Evolutionary conservation across 2,797 vertebrate genomes (phyloP).

Genomic region (Bradypodion pumilum): DNA sequence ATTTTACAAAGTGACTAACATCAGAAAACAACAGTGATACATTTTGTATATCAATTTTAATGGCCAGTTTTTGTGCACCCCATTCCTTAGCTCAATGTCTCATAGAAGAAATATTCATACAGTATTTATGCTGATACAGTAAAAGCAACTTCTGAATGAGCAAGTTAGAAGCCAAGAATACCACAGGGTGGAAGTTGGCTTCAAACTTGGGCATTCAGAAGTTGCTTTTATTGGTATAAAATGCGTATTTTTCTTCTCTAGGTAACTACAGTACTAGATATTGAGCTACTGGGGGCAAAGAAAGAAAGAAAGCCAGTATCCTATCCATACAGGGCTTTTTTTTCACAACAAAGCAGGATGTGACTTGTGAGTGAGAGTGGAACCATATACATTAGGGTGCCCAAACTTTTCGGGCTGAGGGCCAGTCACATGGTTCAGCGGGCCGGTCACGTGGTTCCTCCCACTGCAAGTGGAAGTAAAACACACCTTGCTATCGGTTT

Average conservation of each 20-base stretch:
- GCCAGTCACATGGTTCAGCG: no score
- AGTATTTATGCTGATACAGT: not conserved
- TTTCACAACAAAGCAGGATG: not conserved
- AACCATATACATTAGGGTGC: no score
- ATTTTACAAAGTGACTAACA: constrained; percentile 19
- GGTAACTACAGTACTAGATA: no score
- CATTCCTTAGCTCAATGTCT: not conserved
- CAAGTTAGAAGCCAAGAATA: constrained; percentile 1
- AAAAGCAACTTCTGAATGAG: not conserved
- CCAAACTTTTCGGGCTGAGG: no score
- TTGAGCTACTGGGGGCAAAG: not conserved
- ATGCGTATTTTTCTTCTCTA: no score
- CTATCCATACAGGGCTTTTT: not conserved
- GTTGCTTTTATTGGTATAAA: no score
- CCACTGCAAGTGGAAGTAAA: no score
- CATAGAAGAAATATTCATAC: not conserved
- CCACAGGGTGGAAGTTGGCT: no score
- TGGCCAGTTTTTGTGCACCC: constrained; percentile 35
- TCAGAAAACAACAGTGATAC: constrained; percentile 6
- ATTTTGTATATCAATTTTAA: constrained; percentile 40
- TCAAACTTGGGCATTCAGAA: no score
- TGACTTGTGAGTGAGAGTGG: not conserved
- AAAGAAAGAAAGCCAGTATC: not conserved
- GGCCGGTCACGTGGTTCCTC: no score
- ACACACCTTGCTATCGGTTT: no score